Evolutionary conservation across 1,140 invertebrate genomes (phyloP).

Genomic region (Heliothis subflexa): DNA sequence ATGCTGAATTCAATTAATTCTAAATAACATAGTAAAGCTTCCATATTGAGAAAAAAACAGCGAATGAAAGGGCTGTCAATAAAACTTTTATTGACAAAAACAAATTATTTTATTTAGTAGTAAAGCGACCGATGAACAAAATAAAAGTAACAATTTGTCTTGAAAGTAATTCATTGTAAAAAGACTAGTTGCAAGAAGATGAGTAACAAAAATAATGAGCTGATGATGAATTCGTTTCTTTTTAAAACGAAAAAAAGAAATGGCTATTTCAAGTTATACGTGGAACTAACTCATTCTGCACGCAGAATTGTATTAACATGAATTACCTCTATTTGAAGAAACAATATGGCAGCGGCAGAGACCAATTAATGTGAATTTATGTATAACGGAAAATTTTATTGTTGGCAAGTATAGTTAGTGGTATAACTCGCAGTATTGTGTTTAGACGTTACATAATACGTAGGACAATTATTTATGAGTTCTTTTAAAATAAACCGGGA

Average conservation of each 20-base stretch:
- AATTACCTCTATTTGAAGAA: conserved; percentile 29
- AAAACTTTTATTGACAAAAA: neutral
- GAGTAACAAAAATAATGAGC: neutral
- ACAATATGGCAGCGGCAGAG: conserved; percentile 20
- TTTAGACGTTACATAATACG: neutral
- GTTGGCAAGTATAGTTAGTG: conserved; percentile 22
- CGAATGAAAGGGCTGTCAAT: neutral
- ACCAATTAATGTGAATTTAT: conserved; percentile 39
- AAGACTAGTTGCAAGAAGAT: neutral
- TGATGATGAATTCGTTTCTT: neutral
- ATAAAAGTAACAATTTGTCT: conserved; percentile 13
- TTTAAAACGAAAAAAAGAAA: conserved; percentile 19
- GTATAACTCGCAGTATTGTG: neutral
- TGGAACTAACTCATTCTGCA: conserved; percentile 29
- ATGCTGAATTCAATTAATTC: no score
- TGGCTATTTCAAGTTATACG: neutral
- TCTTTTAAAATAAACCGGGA: conserved; percentile 17
- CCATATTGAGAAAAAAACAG: no score
- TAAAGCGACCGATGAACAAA: neutral
- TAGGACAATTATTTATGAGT: conserved; percentile 19
- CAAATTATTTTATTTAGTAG: neutral
- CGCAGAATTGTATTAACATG: conserved; percentile 33
- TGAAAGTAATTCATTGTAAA: neutral
- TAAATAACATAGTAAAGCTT: no score
- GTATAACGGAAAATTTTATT: conserved; percentile 33